A percentile compares a stretch with the other conserved stretches of the same genome.
phyloP scores from a whole-genome alignment of 2,797 vertebrate species.

The Enteromius afrohamiltoni region DNA sequence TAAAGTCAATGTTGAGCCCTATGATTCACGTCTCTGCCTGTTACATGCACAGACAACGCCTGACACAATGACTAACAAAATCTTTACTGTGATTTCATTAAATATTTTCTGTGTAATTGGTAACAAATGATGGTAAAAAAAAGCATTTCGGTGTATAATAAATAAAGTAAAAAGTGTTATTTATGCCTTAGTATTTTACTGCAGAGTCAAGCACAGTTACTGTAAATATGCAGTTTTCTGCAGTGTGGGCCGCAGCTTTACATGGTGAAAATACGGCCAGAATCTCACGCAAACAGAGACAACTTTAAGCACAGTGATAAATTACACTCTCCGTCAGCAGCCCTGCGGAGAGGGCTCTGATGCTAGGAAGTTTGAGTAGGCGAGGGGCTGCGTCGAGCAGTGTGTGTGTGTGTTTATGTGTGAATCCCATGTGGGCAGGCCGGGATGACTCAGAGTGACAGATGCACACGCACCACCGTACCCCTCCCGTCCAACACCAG shows the following conservation, averaged over 20 bases:
- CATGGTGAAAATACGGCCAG: slow-evolving; percentile 15
- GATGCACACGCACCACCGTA: slow-evolving; percentile 46
- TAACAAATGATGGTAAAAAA: neutral
- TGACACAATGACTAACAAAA: neutral
- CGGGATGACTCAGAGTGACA: slow-evolving; percentile 60
- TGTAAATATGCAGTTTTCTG: neutral
- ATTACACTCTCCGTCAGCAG: slow-evolving; percentile 18
- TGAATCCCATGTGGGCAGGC: slow-evolving; percentile 45
- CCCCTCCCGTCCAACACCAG: slow-evolving; percentile 44
- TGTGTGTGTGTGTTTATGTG: slow-evolving; percentile 34
- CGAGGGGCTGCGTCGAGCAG: slow-evolving; percentile 1
- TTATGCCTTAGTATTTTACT: neutral
- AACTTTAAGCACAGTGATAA: slow-evolving; percentile 25
- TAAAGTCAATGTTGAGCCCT: no score
- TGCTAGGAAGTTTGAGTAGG: slow-evolving; percentile 19
- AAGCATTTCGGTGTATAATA: neutral
- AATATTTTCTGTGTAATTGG: neutral
- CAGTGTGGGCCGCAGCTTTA: neutral
- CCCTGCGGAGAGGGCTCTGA: slow-evolving; percentile 10
- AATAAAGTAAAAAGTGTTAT: no score
- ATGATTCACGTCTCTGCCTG: no score
- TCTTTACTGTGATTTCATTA: neutral
- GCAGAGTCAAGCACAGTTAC: neutral
- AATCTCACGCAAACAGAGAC: slow-evolving; percentile 20
- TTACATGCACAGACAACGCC: no score